These are phyloP conservation scores for Barnardius zonarius DNA, from an alignment of 2,113 vertebrate species.

Conservation along the genomic window DNA sequence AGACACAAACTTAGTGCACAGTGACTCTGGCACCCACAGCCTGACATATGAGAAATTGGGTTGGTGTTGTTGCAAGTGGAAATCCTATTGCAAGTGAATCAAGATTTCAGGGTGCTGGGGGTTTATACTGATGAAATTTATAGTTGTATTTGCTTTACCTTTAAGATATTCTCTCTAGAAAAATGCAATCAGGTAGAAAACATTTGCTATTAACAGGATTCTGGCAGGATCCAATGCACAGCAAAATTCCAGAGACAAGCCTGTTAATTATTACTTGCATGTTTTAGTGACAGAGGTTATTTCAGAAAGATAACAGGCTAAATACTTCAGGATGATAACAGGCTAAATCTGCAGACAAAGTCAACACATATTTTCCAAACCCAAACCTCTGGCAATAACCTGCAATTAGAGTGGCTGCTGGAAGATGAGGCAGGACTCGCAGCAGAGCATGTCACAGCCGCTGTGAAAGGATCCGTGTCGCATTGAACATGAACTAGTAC, in stretches of 20 bases:
- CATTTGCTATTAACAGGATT: neutral
- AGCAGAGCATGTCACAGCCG: neutral
- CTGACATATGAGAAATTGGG: neutral
- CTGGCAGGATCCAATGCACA: neutral
- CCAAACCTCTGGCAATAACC: neutral
- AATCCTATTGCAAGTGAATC: neutral
- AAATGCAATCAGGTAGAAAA: neutral
- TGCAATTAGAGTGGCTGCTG: neutral
- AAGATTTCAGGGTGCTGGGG: neutral
- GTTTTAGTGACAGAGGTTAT: neutral
- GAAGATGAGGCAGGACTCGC: neutral
- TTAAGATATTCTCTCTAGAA: neutral
- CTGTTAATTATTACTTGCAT: neutral
- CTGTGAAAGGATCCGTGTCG: neutral
- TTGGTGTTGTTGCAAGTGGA: neutral
- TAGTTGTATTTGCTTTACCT: neutral
- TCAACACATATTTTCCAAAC: neutral
- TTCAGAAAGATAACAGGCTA: neutral
- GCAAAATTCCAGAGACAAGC: neutral
- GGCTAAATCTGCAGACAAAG: neutral
- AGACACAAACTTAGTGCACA: neutral
- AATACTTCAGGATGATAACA: neutral
- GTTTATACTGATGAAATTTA: neutral
- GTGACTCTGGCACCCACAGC: neutral
- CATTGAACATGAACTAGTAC: neutral